These are phyloP conservation scores for Oligia strigilis DNA, from an alignment of 2,888 invertebrate genomes.

Conservation along the genomic window DNA sequence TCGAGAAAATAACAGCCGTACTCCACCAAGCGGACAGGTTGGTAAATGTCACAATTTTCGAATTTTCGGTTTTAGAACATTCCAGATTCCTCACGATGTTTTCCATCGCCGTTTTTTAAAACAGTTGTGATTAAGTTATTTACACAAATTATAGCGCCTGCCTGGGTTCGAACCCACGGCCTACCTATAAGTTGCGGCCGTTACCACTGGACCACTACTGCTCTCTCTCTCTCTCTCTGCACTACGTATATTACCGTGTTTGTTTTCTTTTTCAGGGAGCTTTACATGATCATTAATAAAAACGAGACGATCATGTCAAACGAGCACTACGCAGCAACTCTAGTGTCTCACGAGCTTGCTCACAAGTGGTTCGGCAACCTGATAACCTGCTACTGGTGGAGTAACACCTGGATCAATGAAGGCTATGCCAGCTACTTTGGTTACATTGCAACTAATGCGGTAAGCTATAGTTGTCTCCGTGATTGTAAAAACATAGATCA, in stretches of 20 bases:
- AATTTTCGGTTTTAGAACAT: neutral
- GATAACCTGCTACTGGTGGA: slow-evolving; percentile 94
- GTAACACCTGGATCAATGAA: slow-evolving; percentile 93
- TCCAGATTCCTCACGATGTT: neutral
- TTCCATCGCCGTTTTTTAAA: neutral
- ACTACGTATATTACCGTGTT: neutral
- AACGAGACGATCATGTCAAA: slow-evolving; percentile 83
- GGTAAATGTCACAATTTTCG: neutral
- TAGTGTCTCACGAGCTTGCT: slow-evolving; percentile 90
- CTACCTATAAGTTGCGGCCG: too few species aligned
- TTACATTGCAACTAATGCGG: slow-evolving; percentile 88
- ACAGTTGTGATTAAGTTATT: too few species aligned
- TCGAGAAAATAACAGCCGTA: neutral
- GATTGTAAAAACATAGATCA: neutral
- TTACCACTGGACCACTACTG: too few species aligned
- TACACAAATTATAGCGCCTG: too few species aligned
- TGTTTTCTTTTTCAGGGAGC: slow-evolving; percentile 78
- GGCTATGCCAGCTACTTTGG: slow-evolving; percentile 94
- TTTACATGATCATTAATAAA: slow-evolving; percentile 80
- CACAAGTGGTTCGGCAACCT: slow-evolving; percentile 96
- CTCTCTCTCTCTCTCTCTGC: neutral
- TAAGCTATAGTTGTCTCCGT: slow-evolving; percentile 48
- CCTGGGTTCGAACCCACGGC: too few species aligned
- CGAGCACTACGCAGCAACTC: slow-evolving; percentile 87
- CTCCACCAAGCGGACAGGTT: neutral